Percentiles rank a stretch among this genome's conserved stretches.
These are phyloP conservation scores for Apodemia mormo DNA, from an alignment of 2,888 invertebrate genomes.

Conservation along the genomic window DNA sequence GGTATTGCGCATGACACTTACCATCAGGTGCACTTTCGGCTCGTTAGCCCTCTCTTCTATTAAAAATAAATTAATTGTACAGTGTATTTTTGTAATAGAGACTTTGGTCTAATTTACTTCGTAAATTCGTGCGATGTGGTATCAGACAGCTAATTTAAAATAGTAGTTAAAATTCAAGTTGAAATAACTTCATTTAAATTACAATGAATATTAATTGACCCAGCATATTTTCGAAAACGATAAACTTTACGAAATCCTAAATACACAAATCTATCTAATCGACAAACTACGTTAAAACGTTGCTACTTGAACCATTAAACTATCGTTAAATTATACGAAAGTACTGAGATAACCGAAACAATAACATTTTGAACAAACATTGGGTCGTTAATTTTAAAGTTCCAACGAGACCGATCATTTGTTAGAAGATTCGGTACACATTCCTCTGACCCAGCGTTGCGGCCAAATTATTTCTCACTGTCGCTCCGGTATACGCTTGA, in stretches of 20 bases:
- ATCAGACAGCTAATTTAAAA: too few relatives aligned
- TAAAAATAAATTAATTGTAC: too few relatives aligned
- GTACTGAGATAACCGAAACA: conserved; percentile 11
- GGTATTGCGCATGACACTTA: too few relatives aligned
- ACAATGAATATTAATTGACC: too few relatives aligned
- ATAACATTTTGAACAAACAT: conserved; percentile 50
- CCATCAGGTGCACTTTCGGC: too few relatives aligned
- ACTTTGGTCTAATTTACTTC: too few relatives aligned
- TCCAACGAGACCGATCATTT: conserved; percentile 53
- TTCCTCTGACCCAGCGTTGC: conserved; percentile 45
- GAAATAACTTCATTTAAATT: too few relatives aligned
- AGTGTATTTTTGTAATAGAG: too few relatives aligned
- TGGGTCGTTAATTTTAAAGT: conserved; percentile 55
- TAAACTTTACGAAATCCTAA: not conserved
- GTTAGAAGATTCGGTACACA: conserved; percentile 53
- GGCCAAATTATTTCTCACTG: conserved; percentile 46
- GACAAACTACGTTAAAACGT: not conserved
- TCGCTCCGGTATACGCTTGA: conserved; percentile 21
- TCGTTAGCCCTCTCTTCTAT: too few relatives aligned
- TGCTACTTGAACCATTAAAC: conserved; percentile 7
- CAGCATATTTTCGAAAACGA: too few relatives aligned
- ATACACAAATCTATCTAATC: conserved; percentile 1
- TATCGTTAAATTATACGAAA: conserved; percentile 18
- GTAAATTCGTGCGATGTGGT: too few relatives aligned
- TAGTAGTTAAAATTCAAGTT: too few relatives aligned